A percentile compares a stretch with the other conserved stretches of the same genome.
Conservation (phyloP, 2,113 vertebrate species). For the Seriola rivoliana region DNA sequence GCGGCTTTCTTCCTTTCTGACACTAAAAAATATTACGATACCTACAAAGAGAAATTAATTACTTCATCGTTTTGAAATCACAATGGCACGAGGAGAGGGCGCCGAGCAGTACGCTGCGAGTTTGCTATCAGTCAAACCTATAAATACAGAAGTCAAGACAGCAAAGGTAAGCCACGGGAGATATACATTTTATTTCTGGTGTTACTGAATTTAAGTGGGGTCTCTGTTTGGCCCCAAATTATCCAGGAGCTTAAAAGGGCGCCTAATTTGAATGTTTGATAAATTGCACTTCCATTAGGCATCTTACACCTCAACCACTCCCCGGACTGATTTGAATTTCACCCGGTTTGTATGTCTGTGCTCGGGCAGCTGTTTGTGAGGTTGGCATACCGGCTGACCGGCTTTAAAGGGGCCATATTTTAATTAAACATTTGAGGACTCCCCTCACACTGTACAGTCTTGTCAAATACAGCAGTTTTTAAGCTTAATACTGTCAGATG, state of each 20-base stretch:
- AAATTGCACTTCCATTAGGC: background rate
- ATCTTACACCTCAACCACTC: background rate
- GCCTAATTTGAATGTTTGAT: constrained; percentile 14
- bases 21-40: background rate
- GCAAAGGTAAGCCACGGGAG: constrained; percentile 58
- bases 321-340: constrained; percentile 34
- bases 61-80: background rate
- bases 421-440: background rate
- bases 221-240: background rate
- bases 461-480: background rate
- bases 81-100: constrained; percentile 78
- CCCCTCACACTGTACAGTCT: background rate
- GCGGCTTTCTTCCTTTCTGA: background rate
- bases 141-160: constrained; percentile 54
- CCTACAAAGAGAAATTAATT: background rate
- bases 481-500: constrained; percentile 9
- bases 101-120: constrained; percentile 64
- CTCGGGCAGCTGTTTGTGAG: background rate
- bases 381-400: background rate
- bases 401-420: constrained; percentile 33
- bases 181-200: accelerated
- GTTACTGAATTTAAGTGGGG: too few relatives aligned
- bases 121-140: constrained; percentile 63
- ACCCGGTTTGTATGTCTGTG: constrained; percentile 10
- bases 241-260: background rate